Base-by-base conservation (phyloP, 2,797 vertebrate species). In the Karalla daura region DNA sequence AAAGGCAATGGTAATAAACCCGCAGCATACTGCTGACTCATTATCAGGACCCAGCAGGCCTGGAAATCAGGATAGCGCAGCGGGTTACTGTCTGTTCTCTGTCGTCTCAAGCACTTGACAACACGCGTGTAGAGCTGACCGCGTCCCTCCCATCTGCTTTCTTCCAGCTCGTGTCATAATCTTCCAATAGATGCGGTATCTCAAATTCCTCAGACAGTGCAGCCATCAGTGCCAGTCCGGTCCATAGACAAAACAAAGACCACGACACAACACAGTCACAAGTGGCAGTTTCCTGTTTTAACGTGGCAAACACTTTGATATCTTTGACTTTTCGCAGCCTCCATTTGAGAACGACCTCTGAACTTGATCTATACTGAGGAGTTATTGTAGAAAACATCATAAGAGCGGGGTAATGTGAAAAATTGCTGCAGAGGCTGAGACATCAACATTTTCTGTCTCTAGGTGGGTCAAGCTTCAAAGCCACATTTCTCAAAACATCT, bases 21-120 rank as follows among this genome's bases (percentile, higher is more conserved):
- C 20, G 11, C 24, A 17, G 15, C 60, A 64, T 12, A 45, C 51
- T 61, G 70, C 83, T 87, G 87, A 91, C 55, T 89, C 85, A 85
- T 62, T 30, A 63, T 69, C 30, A 65, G 36, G 76, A 41, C 7
- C 28, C 35, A 9, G 40, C 60, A 80, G 41, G 43, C 35, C 49
- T 24, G 59, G n/a, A 69, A 66, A 60, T 2, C 27, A 51, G 17
- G 36, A 24, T 28, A 18, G 50, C 12, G 3, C 32, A 58, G 24
- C 23, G 53, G 27, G 47, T 54, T n/a, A 28, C 5, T 9, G 28
- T 5, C 20, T 21, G 18, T n/a, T n/a, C n/a, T n/a, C n/a, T n/a
- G n/a, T 56, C 2, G 53, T 30, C 45, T 30, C 24, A 45, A 60
- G 28, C 28, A 52, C 25, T 32, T 37, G 14, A 20, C 9, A 30